These are phyloP conservation scores for Alviniconcha strummeri DNA, from an alignment of 2,888 invertebrate genomes.

Conservation along the genomic window DNA sequence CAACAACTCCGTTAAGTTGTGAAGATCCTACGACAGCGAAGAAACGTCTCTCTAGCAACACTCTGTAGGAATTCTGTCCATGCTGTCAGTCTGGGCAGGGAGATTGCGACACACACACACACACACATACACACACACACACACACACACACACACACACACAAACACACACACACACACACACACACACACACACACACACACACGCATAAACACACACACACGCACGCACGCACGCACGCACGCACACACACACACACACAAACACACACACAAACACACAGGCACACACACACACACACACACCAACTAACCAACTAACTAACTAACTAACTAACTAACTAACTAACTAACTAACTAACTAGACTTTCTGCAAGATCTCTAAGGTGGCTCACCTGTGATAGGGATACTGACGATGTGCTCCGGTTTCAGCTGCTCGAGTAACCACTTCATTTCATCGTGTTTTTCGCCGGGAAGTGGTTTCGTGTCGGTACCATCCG, in stretches of 20 bases:
- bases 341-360: neutral
- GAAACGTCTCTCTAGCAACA: too few species aligned
- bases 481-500: too few species aligned
- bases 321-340: neutral
- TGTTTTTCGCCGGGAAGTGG: too few species aligned
- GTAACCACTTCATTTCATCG: too few species aligned
- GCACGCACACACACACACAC: neutral
- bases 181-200: constrained; percentile 2
- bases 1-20: neutral
- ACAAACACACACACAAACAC: too few species aligned
- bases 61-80: neutral
- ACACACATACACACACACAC: neutral
- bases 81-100: neutral
- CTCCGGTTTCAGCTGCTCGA: too few species aligned
- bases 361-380: too few species aligned
- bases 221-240: neutral
- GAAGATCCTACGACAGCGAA: neutral
- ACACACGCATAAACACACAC: neutral
- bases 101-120: neutral
- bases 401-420: too few species aligned
- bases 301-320: neutral
- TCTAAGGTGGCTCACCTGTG: too few species aligned
- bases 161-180: neutral
- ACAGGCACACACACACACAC: neutral
- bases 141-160: neutral